Evolutionary conservation across 92 coral and sea anemone species (phyloP), one percentile per base, ranked within the genome.

Genomic region (Umimayanthus chanpuru): DNA sequence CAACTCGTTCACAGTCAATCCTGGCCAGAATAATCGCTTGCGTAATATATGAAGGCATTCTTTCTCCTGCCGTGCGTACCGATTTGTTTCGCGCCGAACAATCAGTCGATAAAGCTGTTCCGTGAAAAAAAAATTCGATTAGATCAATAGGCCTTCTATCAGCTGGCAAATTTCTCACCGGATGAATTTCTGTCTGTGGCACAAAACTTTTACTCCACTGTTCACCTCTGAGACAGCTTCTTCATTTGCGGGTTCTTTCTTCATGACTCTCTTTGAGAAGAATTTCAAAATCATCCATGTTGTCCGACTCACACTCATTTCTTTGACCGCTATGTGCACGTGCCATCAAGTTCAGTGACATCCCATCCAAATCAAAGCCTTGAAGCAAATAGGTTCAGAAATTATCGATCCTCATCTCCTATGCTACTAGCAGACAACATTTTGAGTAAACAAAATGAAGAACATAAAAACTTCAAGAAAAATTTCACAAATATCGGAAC

Each of bases 231-330:
- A n/a, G n/a, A n/a, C n/a, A n/a, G n/a, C n/a, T n/a, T n/a, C n/a
- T n/a, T 43, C 88, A n/a, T 76, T 28, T 0, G 72, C 39, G 18
- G 86, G 65, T 26, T 53, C 81, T n/a, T 44, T 85, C 88, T 58
- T 53, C 75, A 85, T 76, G 77, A 76, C 73, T 83, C 75, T 89
- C 91, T 36, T 81, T 55, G 21, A 85, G 88, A 7, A 73, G 44
- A 85, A 44, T 7, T n/a, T 85, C 88, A 21, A 85, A 49, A 71
- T 85, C 88, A 2, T 85, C 66, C 61, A 74, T 53, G 73, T 64
- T 85, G n/a, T 76, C 89, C 6, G 89, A 86, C 89, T 86, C 53
- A 53, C 40, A 16, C 23, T 76, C 36, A 30, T 85, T 47, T 53
- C 28, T 53, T 86, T 23, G 53, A 30, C 71, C 41, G 44, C 81